Percentiles rank a stretch among this genome's conserved stretches.
These are phyloP conservation scores for Margarornis squamiger DNA, from an alignment of 2,797 vertebrate species.

Conservation along the genomic window DNA sequence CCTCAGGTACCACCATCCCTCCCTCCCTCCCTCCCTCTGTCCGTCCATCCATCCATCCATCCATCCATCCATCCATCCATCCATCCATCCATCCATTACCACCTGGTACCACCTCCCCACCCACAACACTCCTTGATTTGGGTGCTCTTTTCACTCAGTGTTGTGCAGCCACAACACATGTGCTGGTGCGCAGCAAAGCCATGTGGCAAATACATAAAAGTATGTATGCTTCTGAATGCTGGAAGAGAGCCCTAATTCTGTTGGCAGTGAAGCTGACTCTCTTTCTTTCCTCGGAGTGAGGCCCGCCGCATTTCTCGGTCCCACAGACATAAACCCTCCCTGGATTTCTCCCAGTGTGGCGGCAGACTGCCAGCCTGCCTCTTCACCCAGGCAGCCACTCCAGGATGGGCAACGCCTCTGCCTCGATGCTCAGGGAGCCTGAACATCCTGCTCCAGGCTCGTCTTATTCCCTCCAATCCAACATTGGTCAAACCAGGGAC, in stretches of 20 bases:
- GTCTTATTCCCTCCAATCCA: accelerated
- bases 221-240: slow-evolving; percentile 20
- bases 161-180: slow-evolving; percentile 40
- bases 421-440: neutral
- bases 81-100: neutral
- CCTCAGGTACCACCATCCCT: neutral
- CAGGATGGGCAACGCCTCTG: neutral
- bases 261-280: neutral
- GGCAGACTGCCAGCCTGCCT: neutral
- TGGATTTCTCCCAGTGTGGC: neutral
- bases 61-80: neutral
- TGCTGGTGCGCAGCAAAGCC: slow-evolving; percentile 37
- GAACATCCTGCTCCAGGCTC: neutral
- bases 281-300: neutral
- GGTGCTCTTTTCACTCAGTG: neutral
- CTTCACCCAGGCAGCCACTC: accelerated
- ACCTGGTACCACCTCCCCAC: neutral
- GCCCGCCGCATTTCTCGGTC: neutral
- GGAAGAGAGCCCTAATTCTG: slow-evolving; percentile 51
- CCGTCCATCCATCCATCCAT: neutral
- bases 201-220: slow-evolving; percentile 52
- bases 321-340: slow-evolving; percentile 16
- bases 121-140: neutral
- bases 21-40: neutral
- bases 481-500: neutral